phyloP scores from a whole-genome alignment of 2,797 vertebrate genomes.

The Danio aesculapii region DNA sequence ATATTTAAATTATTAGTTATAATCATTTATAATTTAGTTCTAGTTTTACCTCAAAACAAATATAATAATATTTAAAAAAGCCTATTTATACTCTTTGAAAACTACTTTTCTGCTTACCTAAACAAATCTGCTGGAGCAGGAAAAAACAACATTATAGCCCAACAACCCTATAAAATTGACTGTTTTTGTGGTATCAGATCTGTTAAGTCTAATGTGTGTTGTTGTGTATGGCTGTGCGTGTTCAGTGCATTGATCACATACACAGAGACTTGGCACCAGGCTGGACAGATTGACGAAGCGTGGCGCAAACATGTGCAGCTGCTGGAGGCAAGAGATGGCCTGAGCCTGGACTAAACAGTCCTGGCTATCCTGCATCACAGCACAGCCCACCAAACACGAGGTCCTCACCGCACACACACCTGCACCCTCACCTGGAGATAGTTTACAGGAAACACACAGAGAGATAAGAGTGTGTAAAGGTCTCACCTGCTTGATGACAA shows the following conservation, averaged over 20 bases:
- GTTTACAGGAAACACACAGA: conserved; percentile 6
- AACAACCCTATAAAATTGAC: not conserved
- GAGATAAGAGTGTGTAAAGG: not conserved
- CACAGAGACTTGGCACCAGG: conserved; percentile 90
- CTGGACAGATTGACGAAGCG: conserved; percentile 86
- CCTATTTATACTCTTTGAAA: not conserved
- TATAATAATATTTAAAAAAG: not conserved
- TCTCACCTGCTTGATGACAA: not conserved
- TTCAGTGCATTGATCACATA: conserved; percentile 75
- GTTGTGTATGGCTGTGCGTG: not conserved
- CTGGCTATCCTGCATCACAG: conserved; percentile 87
- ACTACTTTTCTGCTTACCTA: not conserved
- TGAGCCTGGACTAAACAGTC: conserved; percentile 90
- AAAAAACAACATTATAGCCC: not conserved
- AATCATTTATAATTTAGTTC: too few species aligned
- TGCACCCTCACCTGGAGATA: conserved; percentile 74
- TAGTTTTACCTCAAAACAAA: not conserved
- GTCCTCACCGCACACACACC: conserved; percentile 79
- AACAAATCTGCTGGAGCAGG: not conserved
- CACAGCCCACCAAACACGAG: conserved; percentile 87
- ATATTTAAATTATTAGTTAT: too few species aligned
- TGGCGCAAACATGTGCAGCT: conserved; percentile 96
- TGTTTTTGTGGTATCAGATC: not conserved
- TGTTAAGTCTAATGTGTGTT: not conserved
- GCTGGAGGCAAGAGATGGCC: conserved; percentile 91